A percentile compares a stretch with the other conserved stretches of the same genome.
Conservation (phyloP, 2,797 vertebrate species). For the Argya squamiceps region DNA sequence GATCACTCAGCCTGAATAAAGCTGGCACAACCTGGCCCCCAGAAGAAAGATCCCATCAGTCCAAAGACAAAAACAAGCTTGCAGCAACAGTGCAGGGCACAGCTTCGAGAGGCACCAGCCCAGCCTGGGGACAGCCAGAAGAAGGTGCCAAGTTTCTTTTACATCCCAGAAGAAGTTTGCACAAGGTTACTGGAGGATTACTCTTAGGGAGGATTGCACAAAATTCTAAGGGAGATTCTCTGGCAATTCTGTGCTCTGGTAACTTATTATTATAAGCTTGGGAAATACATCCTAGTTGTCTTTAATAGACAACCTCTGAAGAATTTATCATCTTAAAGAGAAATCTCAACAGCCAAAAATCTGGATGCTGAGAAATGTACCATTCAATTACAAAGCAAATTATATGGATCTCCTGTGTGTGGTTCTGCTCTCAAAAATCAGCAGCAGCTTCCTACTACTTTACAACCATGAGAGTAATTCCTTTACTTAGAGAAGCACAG, state of each 20-base stretch:
- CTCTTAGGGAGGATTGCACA: background rate
- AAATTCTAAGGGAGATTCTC: background rate
- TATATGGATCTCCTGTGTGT: background rate
- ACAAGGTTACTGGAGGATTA: background rate
- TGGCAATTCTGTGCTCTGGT: background rate
- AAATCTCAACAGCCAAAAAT: background rate
- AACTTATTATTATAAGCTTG: background rate
- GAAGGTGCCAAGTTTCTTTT: conserved; percentile 12
- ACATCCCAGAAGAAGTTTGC: background rate
- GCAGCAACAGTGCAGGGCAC: background rate
- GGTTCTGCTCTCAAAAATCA: conserved; percentile 21
- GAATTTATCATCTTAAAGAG: background rate
- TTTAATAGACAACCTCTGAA: background rate
- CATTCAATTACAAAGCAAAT: conserved; percentile 30
- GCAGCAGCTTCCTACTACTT: background rate
- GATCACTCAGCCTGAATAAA: background rate
- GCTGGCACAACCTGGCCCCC: background rate
- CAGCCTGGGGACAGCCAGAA: background rate
- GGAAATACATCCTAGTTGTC: background rate
- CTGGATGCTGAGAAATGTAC: background rate
- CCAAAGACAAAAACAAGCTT: background rate
- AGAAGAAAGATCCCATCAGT: background rate
- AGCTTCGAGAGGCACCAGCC: background rate
- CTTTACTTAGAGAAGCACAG: background rate
- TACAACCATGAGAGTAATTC: background rate